Evolutionary conservation across 2,113 vertebrate genomes (phyloP).

Genomic region (Vidua chalybeata): DNA sequence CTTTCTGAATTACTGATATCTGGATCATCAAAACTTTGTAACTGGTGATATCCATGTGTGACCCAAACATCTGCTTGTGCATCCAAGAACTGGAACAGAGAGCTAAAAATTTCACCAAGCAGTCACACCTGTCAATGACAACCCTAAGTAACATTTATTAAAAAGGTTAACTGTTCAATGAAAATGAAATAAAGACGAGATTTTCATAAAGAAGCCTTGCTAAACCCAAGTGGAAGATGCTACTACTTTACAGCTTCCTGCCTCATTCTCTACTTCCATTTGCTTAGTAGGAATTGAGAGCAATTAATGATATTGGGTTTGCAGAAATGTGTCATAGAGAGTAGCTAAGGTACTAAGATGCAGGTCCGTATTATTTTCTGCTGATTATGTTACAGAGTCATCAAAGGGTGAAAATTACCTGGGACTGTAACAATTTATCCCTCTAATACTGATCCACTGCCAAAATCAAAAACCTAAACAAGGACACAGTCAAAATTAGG

Average conservation of each 20-base stretch:
- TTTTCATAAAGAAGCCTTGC: background rate
- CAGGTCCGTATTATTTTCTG: background rate
- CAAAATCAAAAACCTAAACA: background rate
- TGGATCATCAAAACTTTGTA: background rate
- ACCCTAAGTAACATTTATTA: background rate
- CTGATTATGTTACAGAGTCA: background rate
- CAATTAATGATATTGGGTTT: background rate
- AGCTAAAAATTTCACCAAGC: background rate
- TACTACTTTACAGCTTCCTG: background rate
- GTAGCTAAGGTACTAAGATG: background rate
- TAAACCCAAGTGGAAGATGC: background rate
- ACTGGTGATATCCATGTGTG: background rate
- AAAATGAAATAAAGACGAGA: background rate
- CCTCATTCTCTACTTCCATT: background rate
- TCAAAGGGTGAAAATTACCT: background rate
- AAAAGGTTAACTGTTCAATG: background rate
- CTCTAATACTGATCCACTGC: background rate
- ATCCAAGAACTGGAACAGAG: background rate
- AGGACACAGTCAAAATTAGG: background rate
- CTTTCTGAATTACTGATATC: background rate
- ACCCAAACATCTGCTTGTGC: background rate
- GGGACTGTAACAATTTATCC: background rate
- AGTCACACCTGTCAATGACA: background rate
- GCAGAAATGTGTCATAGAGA: background rate
- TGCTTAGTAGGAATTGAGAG: background rate